Evolutionary conservation across 2,888 invertebrate species (phyloP).

Genomic region (Xanthorhoe designata): DNA sequence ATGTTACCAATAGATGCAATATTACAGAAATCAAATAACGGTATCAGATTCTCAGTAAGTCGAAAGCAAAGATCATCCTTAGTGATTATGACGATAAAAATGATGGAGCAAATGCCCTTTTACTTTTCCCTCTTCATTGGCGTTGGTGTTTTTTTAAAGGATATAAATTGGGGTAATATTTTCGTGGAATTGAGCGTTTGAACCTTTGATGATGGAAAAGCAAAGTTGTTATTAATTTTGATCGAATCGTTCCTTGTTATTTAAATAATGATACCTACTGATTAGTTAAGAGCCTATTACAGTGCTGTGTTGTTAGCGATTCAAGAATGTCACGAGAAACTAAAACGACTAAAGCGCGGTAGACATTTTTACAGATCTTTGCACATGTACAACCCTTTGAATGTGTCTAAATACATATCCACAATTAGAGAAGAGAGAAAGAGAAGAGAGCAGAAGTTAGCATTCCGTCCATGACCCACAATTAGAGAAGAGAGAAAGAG

Average conservation of each 20-base stretch:
- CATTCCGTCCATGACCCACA: too few species aligned
- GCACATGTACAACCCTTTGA: too few species aligned
- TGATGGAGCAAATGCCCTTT: conserved; percentile 38
- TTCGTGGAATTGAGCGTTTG: conserved; percentile 28
- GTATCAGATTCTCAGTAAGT: neutral
- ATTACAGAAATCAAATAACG: neutral
- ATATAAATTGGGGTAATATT: conserved; percentile 36
- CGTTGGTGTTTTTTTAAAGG: conserved; percentile 28
- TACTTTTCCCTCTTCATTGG: conserved; percentile 40
- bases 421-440: too few species aligned
- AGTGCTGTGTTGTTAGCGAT: too few species aligned
- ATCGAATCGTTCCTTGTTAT: neutral
- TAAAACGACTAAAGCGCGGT: too few species aligned
- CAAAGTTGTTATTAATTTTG: neutral
- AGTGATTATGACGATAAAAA: conserved; percentile 44
- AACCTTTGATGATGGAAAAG: conserved; percentile 16
- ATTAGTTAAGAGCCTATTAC: too few species aligned
- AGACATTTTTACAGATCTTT: too few species aligned
- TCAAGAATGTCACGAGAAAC: too few species aligned
- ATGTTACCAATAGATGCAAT: too few species aligned
- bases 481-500: too few species aligned
- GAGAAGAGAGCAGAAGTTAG: too few species aligned
- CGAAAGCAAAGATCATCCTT: conserved; percentile 37
- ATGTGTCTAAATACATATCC: too few species aligned
- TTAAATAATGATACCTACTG: neutral